A percentile compares a stretch with the other conserved stretches of the same genome.
Conservation (phyloP, 2,888 invertebrate species). For the Frankliniella intonsa region DNA sequence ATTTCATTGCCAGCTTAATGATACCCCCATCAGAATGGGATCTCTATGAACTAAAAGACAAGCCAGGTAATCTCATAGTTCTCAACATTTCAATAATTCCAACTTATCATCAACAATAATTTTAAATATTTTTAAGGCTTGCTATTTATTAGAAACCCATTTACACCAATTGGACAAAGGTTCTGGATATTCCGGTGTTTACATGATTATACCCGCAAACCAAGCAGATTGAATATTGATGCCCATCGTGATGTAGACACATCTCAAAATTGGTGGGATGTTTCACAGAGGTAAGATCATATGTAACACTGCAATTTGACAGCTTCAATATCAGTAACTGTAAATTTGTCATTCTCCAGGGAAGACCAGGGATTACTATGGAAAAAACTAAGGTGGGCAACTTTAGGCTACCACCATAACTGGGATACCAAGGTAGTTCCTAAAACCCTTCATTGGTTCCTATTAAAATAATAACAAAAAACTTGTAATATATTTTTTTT, state of each 20-base stretch:
- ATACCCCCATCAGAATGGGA: conserved; percentile 56
- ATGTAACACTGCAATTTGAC: neutral
- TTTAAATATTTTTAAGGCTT: conserved; percentile 55
- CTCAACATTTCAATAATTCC: conserved; percentile 31
- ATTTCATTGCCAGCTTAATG: conserved; percentile 44
- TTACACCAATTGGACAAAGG: conserved; percentile 68
- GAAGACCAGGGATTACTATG: conserved; percentile 41
- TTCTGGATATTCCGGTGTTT: conserved; percentile 79
- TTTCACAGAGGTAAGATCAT: conserved; percentile 49
- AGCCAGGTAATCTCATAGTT: conserved; percentile 51
- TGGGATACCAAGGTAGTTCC: conserved; percentile 86
- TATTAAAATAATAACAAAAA: neutral
- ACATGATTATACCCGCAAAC: conserved; percentile 67
- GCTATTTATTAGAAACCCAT: conserved; percentile 77
- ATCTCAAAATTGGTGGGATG: conserved; percentile 61
- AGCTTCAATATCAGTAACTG: neutral
- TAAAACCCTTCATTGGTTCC: neutral
- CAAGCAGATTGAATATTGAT: conserved; percentile 67
- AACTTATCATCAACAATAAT: neutral
- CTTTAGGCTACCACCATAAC: conserved; percentile 95
- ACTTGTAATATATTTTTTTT: conserved; percentile 9
- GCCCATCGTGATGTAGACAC: conserved; percentile 46
- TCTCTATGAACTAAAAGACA: conserved; percentile 55
- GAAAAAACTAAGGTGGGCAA: conserved; percentile 80
- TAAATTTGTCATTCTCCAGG: conserved; percentile 33